Conservation (phyloP, 2,113 vertebrate genomes). For the Chelonoidis abingdonii region DNA sequence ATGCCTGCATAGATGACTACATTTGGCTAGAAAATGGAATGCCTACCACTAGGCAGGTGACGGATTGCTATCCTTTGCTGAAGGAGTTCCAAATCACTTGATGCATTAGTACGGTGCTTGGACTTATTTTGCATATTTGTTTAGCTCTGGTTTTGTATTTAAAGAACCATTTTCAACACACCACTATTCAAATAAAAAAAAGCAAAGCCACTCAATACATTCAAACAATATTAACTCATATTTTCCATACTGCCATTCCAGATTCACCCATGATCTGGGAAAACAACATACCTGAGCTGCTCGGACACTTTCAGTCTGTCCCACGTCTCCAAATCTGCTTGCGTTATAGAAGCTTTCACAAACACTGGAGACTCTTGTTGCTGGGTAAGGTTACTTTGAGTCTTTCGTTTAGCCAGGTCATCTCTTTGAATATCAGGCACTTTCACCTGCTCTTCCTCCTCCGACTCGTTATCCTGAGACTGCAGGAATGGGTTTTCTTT, state of each 20-base stretch:
- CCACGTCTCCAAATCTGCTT: constrained; percentile 93
- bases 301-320: constrained; percentile 89
- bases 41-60: background rate
- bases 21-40: constrained; percentile 10
- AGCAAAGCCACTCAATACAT: background rate
- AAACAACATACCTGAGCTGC: constrained; percentile 87
- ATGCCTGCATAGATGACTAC: background rate
- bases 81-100: constrained; percentile 25
- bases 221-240: background rate
- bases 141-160: background rate
- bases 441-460: constrained; percentile 58
- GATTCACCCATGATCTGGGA: background rate
- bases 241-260: background rate
- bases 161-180: background rate
- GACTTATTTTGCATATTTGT: background rate
- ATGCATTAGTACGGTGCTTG: background rate
- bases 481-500: constrained; percentile 70
- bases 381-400: constrained; percentile 71
- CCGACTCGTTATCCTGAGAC: constrained; percentile 63
- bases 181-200: constrained; percentile 43
- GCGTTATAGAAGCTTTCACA: constrained; percentile 83
- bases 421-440: constrained; percentile 82
- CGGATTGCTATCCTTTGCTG: background rate
- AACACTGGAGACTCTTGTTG: constrained; percentile 80
- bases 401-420: constrained; percentile 84